Evolutionary conservation across 2,797 vertebrate genomes (phyloP).

Genomic region (Mormyrus hasselquistii): DNA sequence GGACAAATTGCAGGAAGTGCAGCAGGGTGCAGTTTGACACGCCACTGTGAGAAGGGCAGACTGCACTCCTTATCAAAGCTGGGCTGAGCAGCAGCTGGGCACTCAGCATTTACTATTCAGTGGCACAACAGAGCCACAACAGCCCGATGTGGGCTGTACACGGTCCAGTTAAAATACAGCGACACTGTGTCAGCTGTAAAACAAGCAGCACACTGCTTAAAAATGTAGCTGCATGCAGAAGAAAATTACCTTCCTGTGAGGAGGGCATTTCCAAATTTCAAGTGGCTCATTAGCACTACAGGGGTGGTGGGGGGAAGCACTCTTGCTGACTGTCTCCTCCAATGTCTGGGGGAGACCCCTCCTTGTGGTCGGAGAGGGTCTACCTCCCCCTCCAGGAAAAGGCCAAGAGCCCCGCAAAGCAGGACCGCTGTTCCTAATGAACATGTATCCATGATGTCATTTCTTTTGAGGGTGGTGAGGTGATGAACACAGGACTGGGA

Average conservation of each 20-base stretch:
- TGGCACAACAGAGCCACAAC: conserved; percentile 4
- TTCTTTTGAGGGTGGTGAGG: neutral
- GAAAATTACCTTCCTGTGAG: neutral
- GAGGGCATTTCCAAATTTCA: conserved; percentile 13
- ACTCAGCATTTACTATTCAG: conserved; percentile 37
- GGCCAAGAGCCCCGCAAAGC: neutral
- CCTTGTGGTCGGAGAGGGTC: neutral
- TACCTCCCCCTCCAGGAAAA: neutral
- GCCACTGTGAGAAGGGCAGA: conserved; percentile 37
- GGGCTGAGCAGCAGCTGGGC: conserved; percentile 29
- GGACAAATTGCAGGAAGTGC: neutral
- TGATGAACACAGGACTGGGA: conserved; percentile 55
- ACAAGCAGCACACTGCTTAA: neutral
- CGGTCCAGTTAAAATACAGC: neutral
- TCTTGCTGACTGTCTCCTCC: neutral
- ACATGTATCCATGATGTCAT: neutral
- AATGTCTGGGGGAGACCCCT: neutral
- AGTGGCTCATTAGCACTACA: conserved; percentile 40
- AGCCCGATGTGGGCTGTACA: neutral
- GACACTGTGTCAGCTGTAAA: neutral
- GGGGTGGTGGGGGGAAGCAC: neutral
- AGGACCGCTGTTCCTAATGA: neutral
- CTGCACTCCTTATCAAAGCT: conserved; percentile 37
- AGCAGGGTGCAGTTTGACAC: conserved; percentile 35
- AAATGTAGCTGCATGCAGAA: neutral